phyloP scores from a whole-genome alignment of 2,888 invertebrate species.

The Apomyelois bistriatella region DNA sequence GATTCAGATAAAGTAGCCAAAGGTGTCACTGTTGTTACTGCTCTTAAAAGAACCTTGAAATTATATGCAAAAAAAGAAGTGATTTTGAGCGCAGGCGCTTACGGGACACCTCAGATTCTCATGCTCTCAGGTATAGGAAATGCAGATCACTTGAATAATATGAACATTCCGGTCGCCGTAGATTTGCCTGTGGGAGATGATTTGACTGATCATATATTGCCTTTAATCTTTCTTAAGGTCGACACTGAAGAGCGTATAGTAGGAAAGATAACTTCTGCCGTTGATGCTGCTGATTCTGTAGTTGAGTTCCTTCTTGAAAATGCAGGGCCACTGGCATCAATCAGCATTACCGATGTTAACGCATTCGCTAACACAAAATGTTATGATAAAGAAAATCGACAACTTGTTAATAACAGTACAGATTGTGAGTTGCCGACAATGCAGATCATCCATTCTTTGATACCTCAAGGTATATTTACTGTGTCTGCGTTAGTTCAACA shows the following conservation, averaged over 20 bases:
- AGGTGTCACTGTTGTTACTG: constrained; percentile 39
- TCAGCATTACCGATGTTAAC: constrained; percentile 44
- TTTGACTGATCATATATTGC: constrained; percentile 48
- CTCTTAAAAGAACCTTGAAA: constrained; percentile 17
- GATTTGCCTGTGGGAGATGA: constrained; percentile 50
- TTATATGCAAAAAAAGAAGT: constrained; percentile 47
- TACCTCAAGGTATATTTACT: constrained; percentile 26
- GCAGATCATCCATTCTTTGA: constrained; percentile 43
- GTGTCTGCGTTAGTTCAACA: constrained; percentile 14
- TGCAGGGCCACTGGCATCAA: constrained; percentile 44
- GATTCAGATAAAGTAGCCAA: constrained; percentile 33
- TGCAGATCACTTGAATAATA: constrained; percentile 34
- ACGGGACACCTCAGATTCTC: constrained; percentile 53
- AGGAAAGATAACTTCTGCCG: constrained; percentile 13
- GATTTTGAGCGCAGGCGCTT: constrained; percentile 51
- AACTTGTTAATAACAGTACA: constrained; percentile 28
- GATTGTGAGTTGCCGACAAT: constrained; percentile 45
- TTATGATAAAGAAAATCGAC: constrained; percentile 35
- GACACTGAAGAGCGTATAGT: constrained; percentile 22
- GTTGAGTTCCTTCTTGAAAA: constrained; percentile 27
- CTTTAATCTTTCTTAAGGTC: constrained; percentile 37
- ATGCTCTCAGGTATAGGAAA: constrained; percentile 58
- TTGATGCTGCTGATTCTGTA: constrained; percentile 17
- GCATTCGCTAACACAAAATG: constrained; percentile 47
- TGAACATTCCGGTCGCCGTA: constrained; percentile 36